Conservation (phyloP, 2,888 invertebrate species). For the Euproctis similis region DNA sequence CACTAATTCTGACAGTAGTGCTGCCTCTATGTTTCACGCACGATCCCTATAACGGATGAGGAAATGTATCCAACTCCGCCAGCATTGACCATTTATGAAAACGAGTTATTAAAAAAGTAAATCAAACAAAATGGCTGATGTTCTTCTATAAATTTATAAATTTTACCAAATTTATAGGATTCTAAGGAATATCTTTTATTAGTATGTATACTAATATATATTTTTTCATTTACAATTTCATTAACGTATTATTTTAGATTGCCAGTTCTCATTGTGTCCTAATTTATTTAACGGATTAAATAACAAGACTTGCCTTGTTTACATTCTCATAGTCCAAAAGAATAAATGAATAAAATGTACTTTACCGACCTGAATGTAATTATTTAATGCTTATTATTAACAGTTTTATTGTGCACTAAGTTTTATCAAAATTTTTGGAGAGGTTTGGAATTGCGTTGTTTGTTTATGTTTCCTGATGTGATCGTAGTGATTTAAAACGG, state of each 20-base stretch:
- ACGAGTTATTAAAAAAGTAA: conserved; percentile 18
- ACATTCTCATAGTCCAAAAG: conserved; percentile 35
- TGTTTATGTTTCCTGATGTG: conserved; percentile 48
- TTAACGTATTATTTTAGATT: background rate
- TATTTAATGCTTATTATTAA: too few relatives aligned
- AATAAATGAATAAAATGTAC: too few relatives aligned
- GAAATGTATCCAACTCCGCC: too few relatives aligned
- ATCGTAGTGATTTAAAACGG: conserved; percentile 8
- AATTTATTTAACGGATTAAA: conserved; percentile 7
- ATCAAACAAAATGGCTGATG: conserved; percentile 64
- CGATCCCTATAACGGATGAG: too few relatives aligned
- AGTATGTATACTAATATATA: conserved; percentile 30
- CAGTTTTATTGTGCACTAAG: conserved; percentile 16
- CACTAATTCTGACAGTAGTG: too few relatives aligned
- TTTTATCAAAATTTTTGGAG: conserved; percentile 23
- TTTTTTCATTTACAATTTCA: conserved; percentile 1
- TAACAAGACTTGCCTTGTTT: conserved; percentile 13
- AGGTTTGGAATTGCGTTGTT: conserved; percentile 69
- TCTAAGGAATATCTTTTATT: conserved; percentile 28
- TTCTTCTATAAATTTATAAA: conserved; percentile 30
- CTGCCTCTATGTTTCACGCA: too few relatives aligned
- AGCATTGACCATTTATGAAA: too few relatives aligned
- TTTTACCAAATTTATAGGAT: conserved; percentile 38
- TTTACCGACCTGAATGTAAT: too few relatives aligned
- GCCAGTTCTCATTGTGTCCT: background rate